phyloP scores from a whole-genome alignment of 1,140 invertebrate species.

The Anadara kagoshimensis region DNA sequence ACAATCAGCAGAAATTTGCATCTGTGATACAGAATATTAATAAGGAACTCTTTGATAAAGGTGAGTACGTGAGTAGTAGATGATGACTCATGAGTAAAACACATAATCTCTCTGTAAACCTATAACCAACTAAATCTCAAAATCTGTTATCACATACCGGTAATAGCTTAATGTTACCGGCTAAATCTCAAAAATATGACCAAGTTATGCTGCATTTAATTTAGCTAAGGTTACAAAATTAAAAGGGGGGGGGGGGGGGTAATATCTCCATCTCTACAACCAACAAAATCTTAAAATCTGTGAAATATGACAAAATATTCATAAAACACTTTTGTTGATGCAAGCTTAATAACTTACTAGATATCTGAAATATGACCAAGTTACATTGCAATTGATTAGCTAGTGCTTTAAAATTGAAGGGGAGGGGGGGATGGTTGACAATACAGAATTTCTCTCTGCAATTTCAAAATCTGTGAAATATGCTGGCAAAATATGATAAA shows the following conservation, averaged over 20 bases:
- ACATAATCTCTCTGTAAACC: too few species aligned
- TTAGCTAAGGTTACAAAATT: too few species aligned
- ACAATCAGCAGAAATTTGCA: slow-evolving; percentile 64
- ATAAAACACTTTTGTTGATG: too few species aligned
- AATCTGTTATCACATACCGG: not conserved
- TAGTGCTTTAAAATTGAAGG: too few species aligned
- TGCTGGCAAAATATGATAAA: too few species aligned
- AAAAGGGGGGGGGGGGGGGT: too few species aligned
- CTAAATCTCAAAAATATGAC: not conserved
- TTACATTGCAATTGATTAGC: too few species aligned
- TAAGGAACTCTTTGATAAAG: slow-evolving; percentile 65
- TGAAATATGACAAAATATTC: not conserved
- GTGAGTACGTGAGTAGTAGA: slow-evolving; percentile 51
- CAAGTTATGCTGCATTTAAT: not conserved
- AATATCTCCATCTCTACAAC: too few species aligned
- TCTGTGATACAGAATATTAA: slow-evolving; percentile 70
- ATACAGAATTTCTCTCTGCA: too few species aligned
- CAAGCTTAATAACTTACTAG: not conserved
- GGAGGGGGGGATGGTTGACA: too few species aligned
- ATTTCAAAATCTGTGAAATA: not conserved
- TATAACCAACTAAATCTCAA: not conserved
- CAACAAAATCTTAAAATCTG: not conserved
- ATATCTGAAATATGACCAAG: not conserved
- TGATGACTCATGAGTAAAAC: not conserved
- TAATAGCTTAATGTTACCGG: not conserved